These are phyloP conservation scores for Drosophila suboccidentalis DNA, from an alignment of 2,888 invertebrate genomes.

Conservation along the genomic window DNA sequence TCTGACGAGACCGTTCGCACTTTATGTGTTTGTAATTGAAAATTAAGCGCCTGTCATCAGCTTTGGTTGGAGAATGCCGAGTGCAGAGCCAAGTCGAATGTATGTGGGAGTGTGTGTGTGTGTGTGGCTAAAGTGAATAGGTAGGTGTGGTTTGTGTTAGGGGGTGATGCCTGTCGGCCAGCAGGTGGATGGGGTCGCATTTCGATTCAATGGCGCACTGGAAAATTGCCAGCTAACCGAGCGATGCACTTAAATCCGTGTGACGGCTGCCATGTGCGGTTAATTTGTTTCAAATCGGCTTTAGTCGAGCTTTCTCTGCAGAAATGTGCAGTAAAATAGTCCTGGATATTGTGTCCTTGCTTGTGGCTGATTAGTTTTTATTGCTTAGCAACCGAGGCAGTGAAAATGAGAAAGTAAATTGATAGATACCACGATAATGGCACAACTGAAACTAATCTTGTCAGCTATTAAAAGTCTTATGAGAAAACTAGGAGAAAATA, in stretches of 20 bases:
- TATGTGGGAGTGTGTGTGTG: background rate
- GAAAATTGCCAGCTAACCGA: constrained; percentile 70
- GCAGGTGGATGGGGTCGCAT: constrained; percentile 16
- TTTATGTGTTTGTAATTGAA: constrained; percentile 75
- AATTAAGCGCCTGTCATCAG: constrained; percentile 75
- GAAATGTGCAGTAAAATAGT: background rate
- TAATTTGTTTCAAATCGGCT: constrained; percentile 77
- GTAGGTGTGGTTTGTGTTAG: constrained; percentile 4
- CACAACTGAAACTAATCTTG: background rate
- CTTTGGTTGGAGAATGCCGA: constrained; percentile 11
- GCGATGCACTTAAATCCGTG: constrained; percentile 70
- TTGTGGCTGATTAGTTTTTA: constrained; percentile 2
- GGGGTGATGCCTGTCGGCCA: background rate
- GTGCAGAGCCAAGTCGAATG: constrained; percentile 6
- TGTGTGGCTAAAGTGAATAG: constrained; percentile 3
- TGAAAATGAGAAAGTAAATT: background rate
- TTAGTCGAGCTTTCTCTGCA: constrained; percentile 21
- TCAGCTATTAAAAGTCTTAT: background rate
- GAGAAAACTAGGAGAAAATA: background rate
- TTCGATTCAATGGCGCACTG: constrained; percentile 55
- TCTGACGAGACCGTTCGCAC: constrained; percentile 41
- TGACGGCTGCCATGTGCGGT: constrained; percentile 70
- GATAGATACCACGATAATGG: background rate
- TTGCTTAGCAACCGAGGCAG: background rate
- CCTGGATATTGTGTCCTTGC: constrained; percentile 6